Evolutionary conservation across 2,113 vertebrate genomes (phyloP), one percentile per base, ranked within the genome.

Genomic region (Thymallus thymallus): DNA sequence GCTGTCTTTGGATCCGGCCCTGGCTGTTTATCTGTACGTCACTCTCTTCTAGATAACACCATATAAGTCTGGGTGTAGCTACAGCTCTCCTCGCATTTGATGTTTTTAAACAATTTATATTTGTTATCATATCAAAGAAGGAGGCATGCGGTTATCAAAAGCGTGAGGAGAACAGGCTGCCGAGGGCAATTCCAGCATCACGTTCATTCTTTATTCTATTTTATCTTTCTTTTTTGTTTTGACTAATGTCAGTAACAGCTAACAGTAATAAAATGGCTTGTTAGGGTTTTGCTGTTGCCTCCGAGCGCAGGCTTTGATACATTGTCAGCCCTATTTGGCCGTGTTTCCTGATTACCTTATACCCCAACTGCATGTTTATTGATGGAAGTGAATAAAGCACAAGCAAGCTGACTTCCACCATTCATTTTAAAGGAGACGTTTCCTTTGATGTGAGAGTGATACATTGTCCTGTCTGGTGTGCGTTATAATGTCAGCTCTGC

Each of bases 211-310:
- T 95, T 95, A 97, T 98, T 97, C 96, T 93, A 95, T 98, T 98
- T 97, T 95, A 97, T 97, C 96, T 98, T 94, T 94, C 94, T 22
- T 95, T 95, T 95, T 93, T 93, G 95, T 72, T 72, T 72, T 63
- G 96, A 97, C 96, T 97, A 98, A 98, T 96, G 96, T 97, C 96
- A 95, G 96, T 97, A 97, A 96, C 95, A 96, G 97, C 97, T 96
- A 96, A 94, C 94, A 93, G 95, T 97, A 96, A 98, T 98, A 98
- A 97, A 97, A 94, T 94, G 95, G 14, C 96, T 98, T 98, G 97
- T 98, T 97, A 97, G 95, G 94, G 94, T 95, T 95, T 85, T 61
- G 94, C 94, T 92, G 94, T 94, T 96, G 96, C 96, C 96, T 98
- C 93, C 93, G 92, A 98, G 97, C 95, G 69, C 86, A 91, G 80